phyloP scores from a whole-genome alignment of 2,888 invertebrate species.

The Drosophila rellima region DNA sequence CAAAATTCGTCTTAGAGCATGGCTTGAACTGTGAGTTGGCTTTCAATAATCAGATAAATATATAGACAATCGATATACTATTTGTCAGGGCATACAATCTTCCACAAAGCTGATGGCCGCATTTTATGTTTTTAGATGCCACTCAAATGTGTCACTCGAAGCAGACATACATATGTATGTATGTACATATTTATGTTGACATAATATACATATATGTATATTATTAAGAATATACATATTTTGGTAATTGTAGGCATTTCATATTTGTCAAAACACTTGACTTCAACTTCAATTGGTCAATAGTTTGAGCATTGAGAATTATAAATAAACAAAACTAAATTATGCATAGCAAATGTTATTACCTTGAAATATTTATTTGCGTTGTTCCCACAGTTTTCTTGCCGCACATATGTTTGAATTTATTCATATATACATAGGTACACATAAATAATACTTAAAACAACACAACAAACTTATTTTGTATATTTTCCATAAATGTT shows the following conservation, averaged over 20 bases:
- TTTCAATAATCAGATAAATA: neutral
- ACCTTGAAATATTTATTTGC: constrained; percentile 52
- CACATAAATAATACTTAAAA: constrained; percentile 7
- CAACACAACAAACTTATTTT: constrained; percentile 14
- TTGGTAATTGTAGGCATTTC: neutral
- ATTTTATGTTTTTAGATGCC: constrained; percentile 36
- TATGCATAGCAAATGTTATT: constrained; percentile 46
- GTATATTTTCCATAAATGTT: neutral
- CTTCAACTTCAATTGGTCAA: constrained; percentile 42
- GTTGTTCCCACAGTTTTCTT: constrained; percentile 7
- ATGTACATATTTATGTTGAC: neutral
- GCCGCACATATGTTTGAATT: constrained; percentile 1
- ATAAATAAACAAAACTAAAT: constrained; percentile 43
- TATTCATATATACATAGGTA: constrained; percentile 3
- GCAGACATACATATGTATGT: constrained; percentile 13
- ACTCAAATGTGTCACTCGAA: constrained; percentile 52
- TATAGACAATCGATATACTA: neutral
- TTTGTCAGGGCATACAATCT: constrained; percentile 21
- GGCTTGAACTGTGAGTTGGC: neutral
- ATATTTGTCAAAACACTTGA: constrained; percentile 33
- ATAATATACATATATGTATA: neutral
- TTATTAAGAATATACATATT: neutral
- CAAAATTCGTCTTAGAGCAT: too few relatives aligned
- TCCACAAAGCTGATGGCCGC: constrained; percentile 18
- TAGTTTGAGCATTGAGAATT: constrained; percentile 30